A percentile compares a stretch with the other conserved stretches of the same genome.
Evolutionary conservation across 2,797 vertebrate species (phyloP).

Genomic region (Miichthys miiuy): DNA sequence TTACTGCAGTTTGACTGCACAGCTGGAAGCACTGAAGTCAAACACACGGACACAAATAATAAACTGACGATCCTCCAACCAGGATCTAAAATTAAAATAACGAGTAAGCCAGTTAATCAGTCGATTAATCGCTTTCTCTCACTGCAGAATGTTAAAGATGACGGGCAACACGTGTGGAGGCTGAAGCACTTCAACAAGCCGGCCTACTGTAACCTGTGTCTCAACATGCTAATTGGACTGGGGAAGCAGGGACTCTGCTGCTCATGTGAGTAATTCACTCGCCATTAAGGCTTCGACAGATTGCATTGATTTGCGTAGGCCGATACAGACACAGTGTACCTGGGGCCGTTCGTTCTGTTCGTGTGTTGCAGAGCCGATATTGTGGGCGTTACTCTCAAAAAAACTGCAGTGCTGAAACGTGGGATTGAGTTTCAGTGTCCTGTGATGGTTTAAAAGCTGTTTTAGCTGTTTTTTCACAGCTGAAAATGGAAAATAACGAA

Average conservation of each 20-base stretch:
- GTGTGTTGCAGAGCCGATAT: background rate
- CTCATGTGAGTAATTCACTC: constrained; percentile 89
- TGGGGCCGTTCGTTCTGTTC: background rate
- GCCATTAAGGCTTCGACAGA: background rate
- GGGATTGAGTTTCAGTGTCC: background rate
- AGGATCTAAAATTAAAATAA: constrained; percentile 81
- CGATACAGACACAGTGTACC: background rate
- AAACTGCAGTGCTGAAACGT: too few species aligned
- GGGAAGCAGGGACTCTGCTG: constrained; percentile 97
- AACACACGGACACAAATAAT: background rate
- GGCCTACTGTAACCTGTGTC: constrained; percentile 96
- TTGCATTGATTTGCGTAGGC: background rate
- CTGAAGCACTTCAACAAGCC: constrained; percentile 98
- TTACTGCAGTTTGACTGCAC: background rate
- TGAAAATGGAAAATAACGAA: background rate
- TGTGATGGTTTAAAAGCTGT: background rate
- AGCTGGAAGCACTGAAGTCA: background rate
- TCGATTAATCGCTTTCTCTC: background rate
- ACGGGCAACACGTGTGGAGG: constrained; percentile 96
- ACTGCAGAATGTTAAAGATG: constrained; percentile 94
- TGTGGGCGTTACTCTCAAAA: background rate
- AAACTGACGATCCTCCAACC: constrained; percentile 12
- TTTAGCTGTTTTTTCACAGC: background rate
- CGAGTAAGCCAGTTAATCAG: background rate
- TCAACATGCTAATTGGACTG: constrained; percentile 95